Conservation (phyloP, 2,888 invertebrate genomes). For the Parelbella ahira region DNA sequence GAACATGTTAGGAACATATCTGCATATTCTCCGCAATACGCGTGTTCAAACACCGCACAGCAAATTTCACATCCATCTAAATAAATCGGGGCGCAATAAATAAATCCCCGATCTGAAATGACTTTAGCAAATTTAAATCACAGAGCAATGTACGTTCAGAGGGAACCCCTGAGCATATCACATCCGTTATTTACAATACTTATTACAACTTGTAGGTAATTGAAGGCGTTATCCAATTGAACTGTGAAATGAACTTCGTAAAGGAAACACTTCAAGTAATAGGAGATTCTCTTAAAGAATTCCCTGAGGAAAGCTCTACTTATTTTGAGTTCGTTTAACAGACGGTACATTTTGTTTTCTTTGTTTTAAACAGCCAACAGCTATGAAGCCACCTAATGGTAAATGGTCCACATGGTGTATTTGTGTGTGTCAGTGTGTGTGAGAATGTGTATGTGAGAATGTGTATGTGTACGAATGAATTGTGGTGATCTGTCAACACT, state of each 20-base stretch:
- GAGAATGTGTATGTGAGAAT: no score
- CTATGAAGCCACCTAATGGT: no score
- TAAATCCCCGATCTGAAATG: conserved; percentile 11
- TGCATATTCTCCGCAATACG: not conserved
- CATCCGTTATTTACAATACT: conserved; percentile 73
- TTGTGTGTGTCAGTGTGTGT: no score
- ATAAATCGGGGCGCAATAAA: conserved; percentile 9
- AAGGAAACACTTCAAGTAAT: conserved; percentile 32
- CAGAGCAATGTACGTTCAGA: conserved; percentile 47
- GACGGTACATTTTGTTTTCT: no score
- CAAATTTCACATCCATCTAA: conserved; percentile 2
- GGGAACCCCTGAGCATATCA: no score
- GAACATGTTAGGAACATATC: not conserved
- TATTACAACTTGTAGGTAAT: conserved; percentile 73
- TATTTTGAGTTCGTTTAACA: no score
- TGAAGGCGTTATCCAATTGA: conserved; percentile 50
- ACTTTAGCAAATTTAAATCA: conserved; percentile 30
- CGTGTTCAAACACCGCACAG: conserved; percentile 1
- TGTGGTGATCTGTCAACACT: no score
- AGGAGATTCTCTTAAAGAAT: conserved; percentile 32
- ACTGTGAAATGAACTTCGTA: conserved; percentile 56
- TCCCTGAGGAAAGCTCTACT: no score
- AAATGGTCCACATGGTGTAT: no score
- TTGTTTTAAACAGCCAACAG: no score
- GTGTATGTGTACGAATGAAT: no score